These are phyloP conservation scores for Rhopalosiphum maidis DNA, from an alignment of 1,140 invertebrate species.

Conservation along the genomic window DNA sequence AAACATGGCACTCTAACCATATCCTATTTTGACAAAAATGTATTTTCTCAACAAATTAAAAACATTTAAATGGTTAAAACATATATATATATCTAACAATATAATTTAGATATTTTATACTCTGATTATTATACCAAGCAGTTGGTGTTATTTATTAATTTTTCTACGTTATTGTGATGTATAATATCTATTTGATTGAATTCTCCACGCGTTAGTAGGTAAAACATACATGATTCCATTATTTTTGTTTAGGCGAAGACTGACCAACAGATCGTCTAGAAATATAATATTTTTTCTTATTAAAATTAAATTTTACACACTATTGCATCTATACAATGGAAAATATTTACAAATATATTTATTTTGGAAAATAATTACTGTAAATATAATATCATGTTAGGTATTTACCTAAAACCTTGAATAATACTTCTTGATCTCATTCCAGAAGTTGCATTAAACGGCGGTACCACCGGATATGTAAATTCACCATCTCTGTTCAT, in stretches of 20 bases:
- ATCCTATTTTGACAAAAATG: too few species aligned
- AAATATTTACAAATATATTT: neutral
- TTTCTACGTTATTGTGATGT: neutral
- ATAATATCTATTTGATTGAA: neutral
- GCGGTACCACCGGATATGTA: constrained; percentile 21
- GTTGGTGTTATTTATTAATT: neutral
- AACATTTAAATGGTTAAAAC: too few species aligned
- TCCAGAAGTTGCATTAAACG: neutral
- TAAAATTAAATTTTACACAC: neutral
- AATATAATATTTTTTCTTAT: neutral
- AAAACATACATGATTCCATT: neutral
- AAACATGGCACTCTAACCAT: too few species aligned
- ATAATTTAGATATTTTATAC: too few species aligned
- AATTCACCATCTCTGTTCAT: neutral
- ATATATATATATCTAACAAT: too few species aligned
- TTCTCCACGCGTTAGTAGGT: neutral
- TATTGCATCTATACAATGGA: neutral
- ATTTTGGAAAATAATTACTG: neutral
- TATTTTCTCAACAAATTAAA: too few species aligned
- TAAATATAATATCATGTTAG: neutral
- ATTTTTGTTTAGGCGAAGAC: constrained; percentile 20
- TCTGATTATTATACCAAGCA: too few species aligned
- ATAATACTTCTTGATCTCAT: constrained; percentile 46
- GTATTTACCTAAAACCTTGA: constrained; percentile 42
- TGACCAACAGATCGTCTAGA: constrained; percentile 41